Percentiles rank a stretch among this genome's conserved stretches.
These are phyloP conservation scores for Sebastes taczanowskii DNA, from an alignment of 2,797 vertebrate genomes.

Conservation along the genomic window DNA sequence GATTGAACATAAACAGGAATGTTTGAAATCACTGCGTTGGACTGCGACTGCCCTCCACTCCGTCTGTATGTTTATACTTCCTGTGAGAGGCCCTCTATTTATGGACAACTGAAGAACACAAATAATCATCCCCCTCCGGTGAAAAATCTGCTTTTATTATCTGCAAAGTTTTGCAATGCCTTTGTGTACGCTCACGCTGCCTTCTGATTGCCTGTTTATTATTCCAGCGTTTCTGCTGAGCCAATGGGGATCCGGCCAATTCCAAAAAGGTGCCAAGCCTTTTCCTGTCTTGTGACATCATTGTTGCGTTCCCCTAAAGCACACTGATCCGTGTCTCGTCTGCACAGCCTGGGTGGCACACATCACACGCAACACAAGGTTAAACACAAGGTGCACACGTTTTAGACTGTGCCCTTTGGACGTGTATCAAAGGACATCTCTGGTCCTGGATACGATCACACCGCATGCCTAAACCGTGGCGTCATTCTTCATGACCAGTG, in stretches of 20 bases:
- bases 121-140: constrained; percentile 94
- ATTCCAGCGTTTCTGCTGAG: constrained; percentile 91
- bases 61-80: constrained; percentile 94
- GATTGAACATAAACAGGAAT: constrained; percentile 96
- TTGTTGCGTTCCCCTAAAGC: constrained; percentile 90
- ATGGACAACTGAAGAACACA: constrained; percentile 94
- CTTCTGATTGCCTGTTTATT: constrained; percentile 99
- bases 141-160: constrained; percentile 98
- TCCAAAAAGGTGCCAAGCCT: constrained; percentile 93
- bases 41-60: constrained; percentile 90
- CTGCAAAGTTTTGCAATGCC: constrained; percentile 91
- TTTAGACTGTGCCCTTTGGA: constrained; percentile 85
- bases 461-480: constrained; percentile 20
- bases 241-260: constrained; percentile 91
- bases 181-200: constrained; percentile 92
- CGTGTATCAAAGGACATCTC: constrained; percentile 81
- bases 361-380: constrained; percentile 81
- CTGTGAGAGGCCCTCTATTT: constrained; percentile 95
- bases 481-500: constrained; percentile 40
- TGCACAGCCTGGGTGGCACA: constrained; percentile 97
- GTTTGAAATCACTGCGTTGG: constrained; percentile 89
- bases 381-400: constrained; percentile 88
- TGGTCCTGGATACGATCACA: constrained; percentile 65
- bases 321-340: constrained; percentile 93
- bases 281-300: constrained; percentile 98